A percentile compares a stretch with the other conserved stretches of the same genome.
Conservation (phyloP, 1,140 invertebrate genomes). For the Daktulosphaira vitifoliae region DNA sequence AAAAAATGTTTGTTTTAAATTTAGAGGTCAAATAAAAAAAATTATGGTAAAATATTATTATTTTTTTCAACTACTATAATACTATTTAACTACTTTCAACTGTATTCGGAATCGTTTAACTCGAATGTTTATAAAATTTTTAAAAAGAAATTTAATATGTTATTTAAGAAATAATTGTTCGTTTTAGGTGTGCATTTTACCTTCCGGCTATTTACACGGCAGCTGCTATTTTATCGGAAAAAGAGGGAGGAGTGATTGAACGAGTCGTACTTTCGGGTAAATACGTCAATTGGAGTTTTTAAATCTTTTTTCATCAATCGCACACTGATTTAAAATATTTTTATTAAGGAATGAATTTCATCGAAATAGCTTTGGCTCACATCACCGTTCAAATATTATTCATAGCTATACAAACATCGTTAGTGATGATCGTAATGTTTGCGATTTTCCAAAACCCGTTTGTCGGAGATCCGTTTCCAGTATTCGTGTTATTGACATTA, state of each 20-base stretch:
- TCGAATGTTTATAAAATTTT: too few relatives aligned
- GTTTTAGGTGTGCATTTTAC: constrained; percentile 39
- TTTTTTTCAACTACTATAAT: too few relatives aligned
- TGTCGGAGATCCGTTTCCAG: constrained; percentile 33
- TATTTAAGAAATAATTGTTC: constrained; percentile 11
- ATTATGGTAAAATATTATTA: too few relatives aligned
- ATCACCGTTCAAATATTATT: constrained; percentile 37
- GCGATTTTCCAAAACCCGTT: constrained; percentile 37
- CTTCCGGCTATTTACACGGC: constrained; percentile 38
- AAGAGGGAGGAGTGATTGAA: constrained; percentile 37
- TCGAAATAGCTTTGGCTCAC: constrained; percentile 38
- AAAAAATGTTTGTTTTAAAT: too few relatives aligned
- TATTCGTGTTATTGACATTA: constrained; percentile 33
- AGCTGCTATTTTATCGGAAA: constrained; percentile 39
- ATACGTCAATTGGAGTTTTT: neutral
- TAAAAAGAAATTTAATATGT: neutral
- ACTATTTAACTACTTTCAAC: too few relatives aligned
- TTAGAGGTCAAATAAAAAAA: too few relatives aligned
- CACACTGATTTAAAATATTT: too few relatives aligned
- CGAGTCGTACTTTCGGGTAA: constrained; percentile 38
- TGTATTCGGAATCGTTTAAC: too few relatives aligned
- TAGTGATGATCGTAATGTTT: constrained; percentile 38
- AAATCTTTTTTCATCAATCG: too few relatives aligned
- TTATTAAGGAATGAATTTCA: constrained; percentile 37
- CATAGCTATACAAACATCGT: constrained; percentile 36